Evolutionary conservation across 2,797 vertebrate species (phyloP), one percentile per base, ranked within the genome.

Genomic region (Decapterus maruadsi): DNA sequence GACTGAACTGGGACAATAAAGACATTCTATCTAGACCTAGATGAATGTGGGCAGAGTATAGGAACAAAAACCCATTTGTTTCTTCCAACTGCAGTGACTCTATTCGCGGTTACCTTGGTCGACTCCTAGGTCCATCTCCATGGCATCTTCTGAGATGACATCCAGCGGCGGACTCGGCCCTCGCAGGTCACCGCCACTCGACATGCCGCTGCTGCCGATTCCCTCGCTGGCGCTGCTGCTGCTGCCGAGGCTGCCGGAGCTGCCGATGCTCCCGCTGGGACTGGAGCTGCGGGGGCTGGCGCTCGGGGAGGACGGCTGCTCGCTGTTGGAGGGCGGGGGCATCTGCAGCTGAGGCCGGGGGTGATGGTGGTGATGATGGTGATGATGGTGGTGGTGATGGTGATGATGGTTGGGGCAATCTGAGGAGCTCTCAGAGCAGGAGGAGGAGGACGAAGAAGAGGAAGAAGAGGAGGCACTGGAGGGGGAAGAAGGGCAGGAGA

Each of bases 111-210:
- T 13, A 53, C 50, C 94, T 86, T 95, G 90, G 90, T 97, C 96
- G 11, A 94, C 94, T 0, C 89, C 95, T 68, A 96, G 87, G 3
- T 97, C 96, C 90, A 97, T 96, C 91, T 97, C 97, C 68, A 98
- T 98, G 81, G 97, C 95, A 38, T 95, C 93, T 67, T 97, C 92
- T 22, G 95, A 94, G 93, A 98, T 97, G 90, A 96, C 95, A 0
- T 96, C 95, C 60, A 96, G 95, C 0, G 92, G 85, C 0, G 95
- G 90, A 59, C 94, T 95, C 3, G 94, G 94, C 0, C 95, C 93
- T 0, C 90, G 92, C 7, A 91, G 60, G 17, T 92, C 91, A 9
- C 89, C 91, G 2, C 85, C 89, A 43, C 89, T 86, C 29, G 93
- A 92, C 16, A 77, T 80, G 65, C 91, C 91, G 60, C 89, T 92